Evolutionary conservation across 2,888 invertebrate genomes (phyloP).

Genomic region (Hirtodrosophila trivittata): DNA sequence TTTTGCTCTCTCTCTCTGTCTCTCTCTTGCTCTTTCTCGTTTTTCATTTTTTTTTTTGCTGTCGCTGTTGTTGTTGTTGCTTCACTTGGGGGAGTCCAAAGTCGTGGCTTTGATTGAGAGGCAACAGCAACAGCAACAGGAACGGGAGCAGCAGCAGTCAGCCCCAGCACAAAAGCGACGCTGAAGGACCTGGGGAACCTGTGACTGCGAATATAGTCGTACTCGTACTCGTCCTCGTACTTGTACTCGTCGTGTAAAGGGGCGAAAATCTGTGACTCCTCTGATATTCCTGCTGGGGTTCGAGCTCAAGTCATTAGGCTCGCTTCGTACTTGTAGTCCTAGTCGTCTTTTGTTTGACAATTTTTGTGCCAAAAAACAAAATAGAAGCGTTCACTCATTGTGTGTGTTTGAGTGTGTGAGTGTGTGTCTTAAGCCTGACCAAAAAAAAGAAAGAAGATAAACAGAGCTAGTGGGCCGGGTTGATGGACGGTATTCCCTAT

Average conservation of each 20-base stretch:
- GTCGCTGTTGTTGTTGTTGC: slow-evolving; percentile 25
- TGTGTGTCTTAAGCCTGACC: slow-evolving; percentile 29
- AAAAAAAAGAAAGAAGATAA: slow-evolving; percentile 29
- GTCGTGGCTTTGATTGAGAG: slow-evolving; percentile 69
- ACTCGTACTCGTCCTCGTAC: not conserved
- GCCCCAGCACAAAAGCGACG: slow-evolving; percentile 51
- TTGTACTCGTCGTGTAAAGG: not conserved
- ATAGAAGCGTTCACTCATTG: slow-evolving; percentile 32
- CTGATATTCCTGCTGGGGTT: slow-evolving; percentile 30
- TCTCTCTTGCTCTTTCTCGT: not conserved
- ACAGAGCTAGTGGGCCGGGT: slow-evolving; percentile 1
- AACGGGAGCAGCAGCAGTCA: slow-evolving; percentile 16
- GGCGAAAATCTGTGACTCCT: slow-evolving; percentile 29
- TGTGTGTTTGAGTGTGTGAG: slow-evolving; percentile 1
- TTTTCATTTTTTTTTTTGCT: slow-evolving; percentile 3
- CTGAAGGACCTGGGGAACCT: slow-evolving; percentile 35
- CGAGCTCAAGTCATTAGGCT: slow-evolving; percentile 72
- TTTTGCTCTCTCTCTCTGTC: not conserved
- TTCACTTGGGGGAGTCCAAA: slow-evolving; percentile 58
- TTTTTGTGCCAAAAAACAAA: slow-evolving; percentile 48
- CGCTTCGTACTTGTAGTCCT: slow-evolving; percentile 21
- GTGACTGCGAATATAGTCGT: slow-evolving; percentile 6
- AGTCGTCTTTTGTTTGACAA: slow-evolving; percentile 68
- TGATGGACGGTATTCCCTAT: slow-evolving; percentile 1
- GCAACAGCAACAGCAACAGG: slow-evolving; percentile 38